Conservation (phyloP, 35 echinoderm and acorn worm genomes). For the Chiridota heheva region DNA sequence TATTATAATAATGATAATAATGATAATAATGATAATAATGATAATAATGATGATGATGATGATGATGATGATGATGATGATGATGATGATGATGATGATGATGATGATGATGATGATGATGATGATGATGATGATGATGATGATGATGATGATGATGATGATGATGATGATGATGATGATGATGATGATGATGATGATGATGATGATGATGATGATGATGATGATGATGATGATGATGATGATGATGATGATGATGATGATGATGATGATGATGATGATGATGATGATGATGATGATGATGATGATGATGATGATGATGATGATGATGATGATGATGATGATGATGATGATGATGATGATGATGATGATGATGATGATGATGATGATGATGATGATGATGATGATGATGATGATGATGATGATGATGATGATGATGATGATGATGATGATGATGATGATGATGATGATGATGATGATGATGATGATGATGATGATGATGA, state of each 20-base stretch:
- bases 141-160: conserved; percentile 33
- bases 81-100: conserved; percentile 40
- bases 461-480: conserved; percentile 25
- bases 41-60: conserved; percentile 25
- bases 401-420: conserved; percentile 43
- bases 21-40: conserved; percentile 18
- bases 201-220: conserved; percentile 14
- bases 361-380: conserved; percentile 31
- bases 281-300: conserved; percentile 18
- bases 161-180: conserved; percentile 13
- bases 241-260: conserved; percentile 14
- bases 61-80: conserved; percentile 38
- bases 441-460: conserved; percentile 23
- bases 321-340: conserved; percentile 14
- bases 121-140: conserved; percentile 6
- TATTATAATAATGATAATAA: no score
- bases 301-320: conserved; percentile 14
- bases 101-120: conserved; percentile 44
- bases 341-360: conserved; percentile 20
- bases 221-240: conserved; percentile 18
- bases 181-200: conserved; percentile 14
- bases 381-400: conserved; percentile 43
- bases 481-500: no score
- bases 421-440: conserved; percentile 26
- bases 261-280: conserved; percentile 14